Base-by-base conservation (phyloP, 1,140 invertebrate species). In the Sminthurinus signatus region DNA sequence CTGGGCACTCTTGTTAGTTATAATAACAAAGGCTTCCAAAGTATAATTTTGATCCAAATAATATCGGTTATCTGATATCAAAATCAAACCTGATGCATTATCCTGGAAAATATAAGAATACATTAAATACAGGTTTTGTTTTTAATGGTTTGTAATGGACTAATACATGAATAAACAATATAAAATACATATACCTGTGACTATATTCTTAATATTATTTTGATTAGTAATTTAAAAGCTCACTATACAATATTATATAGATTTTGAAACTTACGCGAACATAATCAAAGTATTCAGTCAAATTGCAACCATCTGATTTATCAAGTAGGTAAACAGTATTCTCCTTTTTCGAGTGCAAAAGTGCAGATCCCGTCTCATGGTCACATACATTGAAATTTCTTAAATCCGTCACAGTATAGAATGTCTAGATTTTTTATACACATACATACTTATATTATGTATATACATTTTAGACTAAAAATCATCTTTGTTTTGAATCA, bases 11-110 rank as follows among this genome's bases (percentile, higher is more conserved):
- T 5, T 12, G 23, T 65, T 36, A 8, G 14, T 12, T n/a, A 65
- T 52, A 4, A 65, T n/a, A 19, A n/a, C 58, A 62, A 64, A 64
- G 5, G 64, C 28, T n/a, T 68, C 59, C 23, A 60, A 32, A 19
- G 51, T 43, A n/a, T 56, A 51, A 31, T 12, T 64, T n/a, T 55
- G 29, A 39, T 60, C 58, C 3, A 64, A 2, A 17, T 2, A 31
- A 3, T 17, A 10, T 3, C 3, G 46, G 17, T 36, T 19, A n/a
- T 60, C 36, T 2, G 54, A 31, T 8, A 64, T 19, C 8, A 68
- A 27, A 19, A 68, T 61, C 10, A 65, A 15, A n/a, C 67, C 67
- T 19, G 58, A 44, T 27, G 31, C 51, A 42, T 58, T 60, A 8
- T 57, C 44, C 56, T 66, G 31, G 4, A 48, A 43, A 21, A 32